Evolutionary conservation across 1,140 invertebrate species (phyloP), one percentile per base, ranked within the genome.

Genomic region (Bombus sylvicola): DNA sequence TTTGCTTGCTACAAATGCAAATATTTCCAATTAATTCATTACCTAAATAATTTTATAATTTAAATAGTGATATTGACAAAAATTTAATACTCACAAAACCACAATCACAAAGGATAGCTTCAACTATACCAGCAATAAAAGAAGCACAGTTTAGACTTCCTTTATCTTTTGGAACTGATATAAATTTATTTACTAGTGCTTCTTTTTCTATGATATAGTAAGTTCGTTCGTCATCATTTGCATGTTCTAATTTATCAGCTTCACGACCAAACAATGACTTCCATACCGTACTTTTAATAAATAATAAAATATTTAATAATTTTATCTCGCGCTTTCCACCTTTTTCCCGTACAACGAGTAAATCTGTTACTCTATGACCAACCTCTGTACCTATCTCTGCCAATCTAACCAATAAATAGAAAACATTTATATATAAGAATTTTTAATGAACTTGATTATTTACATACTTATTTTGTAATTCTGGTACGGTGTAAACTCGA

Each of bases 201-300:
- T 99, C 99, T 94, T 99, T 99, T 95, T 99, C 99, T 92, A 99
- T 99, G 28, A 99, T 98, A 93, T 99, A 99, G 95, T 99, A 99
- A 37, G 98, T 99, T 87, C 97, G 96, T 92, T 99, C 98, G 96
- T 99, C 99, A 95, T 99, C 99, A 96, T 99, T 99, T 18, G 99
- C 98, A 95, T 99, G 98, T 94, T 99, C 99, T 81, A 99, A 95
- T 94, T 99, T 99, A 93, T 99, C 99, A 77, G 99, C 99, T 96
- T 99, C 99, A 93, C 98, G 98, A 22, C 98, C 98, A 96, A 99
- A 99, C 3, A 99, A 95, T 82, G 97, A 98, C 97, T 99, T 99
- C 99, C 99, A 99, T 28, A 99, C 96, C 4, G 98, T 98, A 73
- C 98, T 98, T 95, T 99, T 99, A 3, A 99, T 97, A 95, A 99